Conservation (phyloP, 2,797 vertebrate species). For the Danio aesculapii region DNA sequence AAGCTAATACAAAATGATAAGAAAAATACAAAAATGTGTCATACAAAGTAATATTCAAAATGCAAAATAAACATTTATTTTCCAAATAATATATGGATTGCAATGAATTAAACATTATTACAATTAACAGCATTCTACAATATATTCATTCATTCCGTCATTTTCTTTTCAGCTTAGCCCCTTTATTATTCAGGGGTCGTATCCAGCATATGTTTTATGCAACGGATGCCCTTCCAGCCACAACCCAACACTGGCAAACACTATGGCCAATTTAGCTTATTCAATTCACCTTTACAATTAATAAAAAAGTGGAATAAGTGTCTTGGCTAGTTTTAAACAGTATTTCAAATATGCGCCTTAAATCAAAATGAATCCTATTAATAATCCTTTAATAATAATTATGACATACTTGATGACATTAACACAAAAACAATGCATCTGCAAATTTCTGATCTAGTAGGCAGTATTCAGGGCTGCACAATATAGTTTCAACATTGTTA, state of each 20-base stretch:
- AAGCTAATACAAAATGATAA: not conserved
- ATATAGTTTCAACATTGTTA: no score
- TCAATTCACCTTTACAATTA: not conserved
- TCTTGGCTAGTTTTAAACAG: no score
- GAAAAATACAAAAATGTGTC: no score
- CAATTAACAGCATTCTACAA: no score
- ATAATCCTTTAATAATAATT: not conserved
- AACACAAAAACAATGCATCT: not conserved
- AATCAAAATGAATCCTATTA: not conserved
- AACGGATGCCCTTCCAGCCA: no score
- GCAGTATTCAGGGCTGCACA: not conserved
- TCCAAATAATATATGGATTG: not conserved
- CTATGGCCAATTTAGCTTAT: no score
- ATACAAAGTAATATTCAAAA: not conserved
- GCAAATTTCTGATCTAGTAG: not conserved
- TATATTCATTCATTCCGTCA: no score
- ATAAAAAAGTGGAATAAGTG: not conserved
- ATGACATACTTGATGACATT: not conserved
- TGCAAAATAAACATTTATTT: not conserved
- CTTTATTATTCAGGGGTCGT: no score
- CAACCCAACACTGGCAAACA: no score
- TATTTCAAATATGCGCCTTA: no score
- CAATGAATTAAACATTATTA: not conserved
- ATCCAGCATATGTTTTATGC: no score
- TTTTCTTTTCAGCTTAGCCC: no score